These are phyloP conservation scores for Piscicola geometra DNA, from an alignment of 2,888 invertebrate species.

Conservation along the genomic window DNA sequence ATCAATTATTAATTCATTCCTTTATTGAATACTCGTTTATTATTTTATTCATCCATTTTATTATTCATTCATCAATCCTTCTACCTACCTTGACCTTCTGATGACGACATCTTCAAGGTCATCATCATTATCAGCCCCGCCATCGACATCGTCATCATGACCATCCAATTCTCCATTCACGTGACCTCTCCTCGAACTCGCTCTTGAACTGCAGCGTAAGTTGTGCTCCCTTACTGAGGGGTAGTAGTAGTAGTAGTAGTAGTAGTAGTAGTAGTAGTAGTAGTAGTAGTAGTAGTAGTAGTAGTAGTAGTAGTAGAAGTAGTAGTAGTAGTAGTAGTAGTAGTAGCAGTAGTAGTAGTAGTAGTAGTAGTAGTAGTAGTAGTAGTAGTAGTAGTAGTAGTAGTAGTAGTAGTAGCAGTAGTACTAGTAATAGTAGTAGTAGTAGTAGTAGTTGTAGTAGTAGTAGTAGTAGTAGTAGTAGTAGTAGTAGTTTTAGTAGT, in stretches of 20 bases:
- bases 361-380: slow-evolving; percentile 15
- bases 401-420: slow-evolving; percentile 9
- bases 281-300: too few relatives aligned
- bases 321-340: background rate
- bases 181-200: background rate
- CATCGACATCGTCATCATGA: slow-evolving; percentile 5
- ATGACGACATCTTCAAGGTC: slow-evolving; percentile 12
- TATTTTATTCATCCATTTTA: background rate
- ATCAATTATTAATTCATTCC: background rate
- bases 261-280: too few relatives aligned
- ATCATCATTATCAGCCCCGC: background rate
- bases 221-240: slow-evolving; percentile 5
- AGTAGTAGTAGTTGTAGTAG: slow-evolving; percentile 8
- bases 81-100: background rate
- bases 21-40: too few relatives aligned
- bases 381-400: slow-evolving; percentile 1
- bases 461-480: slow-evolving; percentile 9
- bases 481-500: background rate
- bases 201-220: background rate
- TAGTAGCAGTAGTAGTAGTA: background rate
- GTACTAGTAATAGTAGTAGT: slow-evolving; percentile 12
- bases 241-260: too few relatives aligned
- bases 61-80: background rate
- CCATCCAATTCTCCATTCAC: background rate
- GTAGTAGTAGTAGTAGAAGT: background rate